Percentiles rank a stretch among this genome's conserved stretches.
Evolutionary conservation across 2,888 invertebrate genomes (phyloP).

Genomic region (Eucriotettix oculatus): DNA sequence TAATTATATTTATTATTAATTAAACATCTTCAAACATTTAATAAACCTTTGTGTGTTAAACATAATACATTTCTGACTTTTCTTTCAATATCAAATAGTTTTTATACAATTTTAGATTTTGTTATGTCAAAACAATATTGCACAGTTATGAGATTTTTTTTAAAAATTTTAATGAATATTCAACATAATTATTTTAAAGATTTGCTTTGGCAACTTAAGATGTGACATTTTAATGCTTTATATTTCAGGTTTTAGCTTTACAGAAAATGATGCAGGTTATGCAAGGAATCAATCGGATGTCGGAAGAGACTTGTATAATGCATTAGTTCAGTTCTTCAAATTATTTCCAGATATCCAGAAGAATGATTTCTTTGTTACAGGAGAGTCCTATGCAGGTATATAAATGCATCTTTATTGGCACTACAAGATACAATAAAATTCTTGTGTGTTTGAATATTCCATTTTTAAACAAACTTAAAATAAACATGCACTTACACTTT

Average conservation of each 20-base stretch:
- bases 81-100: too few species aligned
- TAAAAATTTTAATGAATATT: too few species aligned
- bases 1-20: too few species aligned
- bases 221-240: neutral
- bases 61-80: too few species aligned
- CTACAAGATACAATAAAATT: neutral
- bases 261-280: slow-evolving; percentile 49
- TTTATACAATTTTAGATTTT: too few species aligned
- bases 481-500: too few species aligned
- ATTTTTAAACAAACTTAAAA: neutral
- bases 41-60: too few species aligned
- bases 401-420: neutral
- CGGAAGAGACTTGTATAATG: slow-evolving; percentile 59
- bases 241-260: slow-evolving; percentile 65
- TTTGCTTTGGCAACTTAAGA: too few species aligned
- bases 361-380: slow-evolving; percentile 71
- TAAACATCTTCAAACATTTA: too few species aligned
- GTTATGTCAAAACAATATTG: too few species aligned
- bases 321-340: slow-evolving; percentile 64
- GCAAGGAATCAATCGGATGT: slow-evolving; percentile 64
- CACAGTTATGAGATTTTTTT: too few species aligned
- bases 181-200: too few species aligned
- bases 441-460: neutral
- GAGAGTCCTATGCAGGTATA: slow-evolving; percentile 69
- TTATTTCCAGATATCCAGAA: slow-evolving; percentile 58